These are phyloP conservation scores for Canis aureus DNA, from an alignment of 2,113 vertebrate genomes.

Conservation along the genomic window DNA sequence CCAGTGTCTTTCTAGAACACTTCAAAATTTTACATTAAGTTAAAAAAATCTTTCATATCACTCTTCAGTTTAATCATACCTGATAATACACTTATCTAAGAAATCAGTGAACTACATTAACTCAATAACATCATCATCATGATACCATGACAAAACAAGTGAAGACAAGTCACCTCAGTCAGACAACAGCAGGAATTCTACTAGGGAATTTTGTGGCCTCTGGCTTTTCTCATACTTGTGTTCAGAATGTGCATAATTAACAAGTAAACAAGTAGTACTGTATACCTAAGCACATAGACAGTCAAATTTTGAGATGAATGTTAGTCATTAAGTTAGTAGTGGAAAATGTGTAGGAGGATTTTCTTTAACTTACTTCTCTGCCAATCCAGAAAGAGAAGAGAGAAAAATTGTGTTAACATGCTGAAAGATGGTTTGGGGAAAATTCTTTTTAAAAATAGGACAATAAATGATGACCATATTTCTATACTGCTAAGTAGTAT, in stretches of 20 bases:
- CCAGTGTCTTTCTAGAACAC: neutral
- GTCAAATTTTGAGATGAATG: neutral
- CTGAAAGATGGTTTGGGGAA: neutral
- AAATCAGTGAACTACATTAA: slow-evolving; percentile 46
- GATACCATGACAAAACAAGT: neutral
- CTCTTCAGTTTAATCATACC: neutral
- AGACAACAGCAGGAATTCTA: neutral
- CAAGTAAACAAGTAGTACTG: neutral
- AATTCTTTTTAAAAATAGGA: neutral
- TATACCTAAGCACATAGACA: neutral
- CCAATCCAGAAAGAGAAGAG: slow-evolving; percentile 18
- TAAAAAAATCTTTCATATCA: neutral
- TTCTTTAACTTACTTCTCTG: slow-evolving; percentile 53
- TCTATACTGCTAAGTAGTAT: neutral
- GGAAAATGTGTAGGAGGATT: slow-evolving; percentile 23
- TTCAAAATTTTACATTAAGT: neutral
- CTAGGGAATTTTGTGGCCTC: neutral
- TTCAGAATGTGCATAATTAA: neutral
- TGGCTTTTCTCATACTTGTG: neutral
- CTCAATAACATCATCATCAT: neutral
- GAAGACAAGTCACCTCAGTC: neutral
- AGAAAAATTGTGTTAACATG: neutral
- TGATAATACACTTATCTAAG: neutral
- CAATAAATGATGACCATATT: neutral
- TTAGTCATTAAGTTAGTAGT: neutral